Evolutionary conservation across 2,113 vertebrate species (phyloP).

Genomic region (Mesocricetus auratus): DNA sequence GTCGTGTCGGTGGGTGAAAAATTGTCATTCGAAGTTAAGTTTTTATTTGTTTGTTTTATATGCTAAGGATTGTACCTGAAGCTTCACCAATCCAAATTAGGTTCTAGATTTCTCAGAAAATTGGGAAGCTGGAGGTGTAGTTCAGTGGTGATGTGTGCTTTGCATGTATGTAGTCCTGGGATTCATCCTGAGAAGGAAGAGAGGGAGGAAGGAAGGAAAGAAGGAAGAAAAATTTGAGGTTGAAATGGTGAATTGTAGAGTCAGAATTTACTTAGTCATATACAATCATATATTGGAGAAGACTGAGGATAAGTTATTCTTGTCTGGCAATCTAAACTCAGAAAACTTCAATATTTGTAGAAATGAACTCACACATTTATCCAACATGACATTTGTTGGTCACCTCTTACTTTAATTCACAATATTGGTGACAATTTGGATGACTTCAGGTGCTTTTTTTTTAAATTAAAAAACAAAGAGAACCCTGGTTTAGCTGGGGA

Average conservation of each 20-base stretch:
- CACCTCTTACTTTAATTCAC: conserved; percentile 46
- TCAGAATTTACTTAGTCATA: conserved; percentile 43
- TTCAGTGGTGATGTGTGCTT: not conserved
- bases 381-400: not conserved
- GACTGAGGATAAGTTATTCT: not conserved
- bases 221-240: not conserved
- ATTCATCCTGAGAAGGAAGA: not conserved
- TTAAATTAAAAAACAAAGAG: not conserved
- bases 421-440: conserved; percentile 13
- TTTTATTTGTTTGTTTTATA: not conserved
- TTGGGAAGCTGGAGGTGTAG: not conserved
- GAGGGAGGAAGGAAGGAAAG: not conserved
- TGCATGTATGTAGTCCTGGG: not conserved
- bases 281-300: not conserved
- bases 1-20: not conserved
- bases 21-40: not conserved
- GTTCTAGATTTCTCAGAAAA: conserved; percentile 53
- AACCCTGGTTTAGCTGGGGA: conserved; percentile 41
- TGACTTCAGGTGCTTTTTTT: conserved; percentile 2
- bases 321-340: conserved; percentile 39
- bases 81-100: not conserved
- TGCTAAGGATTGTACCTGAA: not conserved
- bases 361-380: conserved; percentile 40
- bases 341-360: conserved; percentile 21
- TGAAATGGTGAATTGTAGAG: conserved; percentile 13